phyloP scores from a whole-genome alignment of 2,113 vertebrate species.

The Ammospiza caudacuta region DNA sequence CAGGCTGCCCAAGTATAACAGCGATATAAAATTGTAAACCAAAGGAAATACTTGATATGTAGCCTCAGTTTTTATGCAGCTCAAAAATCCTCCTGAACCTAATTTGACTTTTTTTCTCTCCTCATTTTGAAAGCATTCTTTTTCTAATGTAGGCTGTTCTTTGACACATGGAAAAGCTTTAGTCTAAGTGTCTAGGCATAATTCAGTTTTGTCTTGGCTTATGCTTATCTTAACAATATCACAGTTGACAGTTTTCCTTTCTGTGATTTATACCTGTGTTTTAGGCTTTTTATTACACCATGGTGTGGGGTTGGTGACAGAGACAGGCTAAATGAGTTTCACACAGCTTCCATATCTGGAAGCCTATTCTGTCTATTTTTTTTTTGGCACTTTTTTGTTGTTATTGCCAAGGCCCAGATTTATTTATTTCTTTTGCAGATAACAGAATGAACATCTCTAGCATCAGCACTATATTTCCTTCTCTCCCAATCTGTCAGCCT shows the following conservation, averaged over 20 bases:
- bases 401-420: neutral
- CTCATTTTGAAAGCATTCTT: slow-evolving; percentile 30
- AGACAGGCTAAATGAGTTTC: slow-evolving; percentile 48
- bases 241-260: slow-evolving; percentile 56
- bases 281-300: slow-evolving; percentile 43
- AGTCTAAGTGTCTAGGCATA: slow-evolving; percentile 20
- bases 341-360: slow-evolving; percentile 12
- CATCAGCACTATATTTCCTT: neutral
- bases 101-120: slow-evolving; percentile 9
- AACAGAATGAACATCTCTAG: neutral
- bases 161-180: slow-evolving; percentile 14
- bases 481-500: neutral
- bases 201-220: slow-evolving; percentile 25
- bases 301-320: slow-evolving; percentile 24
- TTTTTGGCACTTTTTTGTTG: neutral
- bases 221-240: slow-evolving; percentile 63
- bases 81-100: slow-evolving; percentile 10
- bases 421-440: neutral
- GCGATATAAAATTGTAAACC: neutral
- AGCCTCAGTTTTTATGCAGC: slow-evolving; percentile 7
- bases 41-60: neutral
- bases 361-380: neutral
- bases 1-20: neutral
- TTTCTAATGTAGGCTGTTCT: neutral
- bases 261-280: slow-evolving; percentile 32